phyloP scores from a whole-genome alignment of 1,140 invertebrate genomes.

The Psix sp. region DNA sequence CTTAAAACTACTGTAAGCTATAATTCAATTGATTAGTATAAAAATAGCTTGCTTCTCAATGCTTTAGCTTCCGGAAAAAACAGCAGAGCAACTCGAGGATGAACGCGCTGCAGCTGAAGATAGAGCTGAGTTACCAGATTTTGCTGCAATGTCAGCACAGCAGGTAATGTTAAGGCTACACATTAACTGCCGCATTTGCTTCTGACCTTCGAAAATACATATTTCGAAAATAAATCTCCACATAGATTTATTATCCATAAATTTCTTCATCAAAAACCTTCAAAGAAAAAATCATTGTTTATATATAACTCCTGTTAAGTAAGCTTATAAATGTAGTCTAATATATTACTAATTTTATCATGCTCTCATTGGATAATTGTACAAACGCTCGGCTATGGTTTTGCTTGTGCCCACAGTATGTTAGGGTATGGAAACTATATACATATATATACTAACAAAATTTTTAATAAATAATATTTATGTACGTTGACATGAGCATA shows the following conservation, averaged over 20 bases:
- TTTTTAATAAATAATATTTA: too few species aligned
- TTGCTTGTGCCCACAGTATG: constrained; percentile 42
- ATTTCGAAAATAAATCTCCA: too few species aligned
- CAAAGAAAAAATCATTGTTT: too few species aligned
- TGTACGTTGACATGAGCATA: too few species aligned
- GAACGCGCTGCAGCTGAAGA: constrained; percentile 75
- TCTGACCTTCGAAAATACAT: too few species aligned
- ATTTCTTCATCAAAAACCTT: too few species aligned
- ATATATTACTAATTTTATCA: constrained; percentile 28
- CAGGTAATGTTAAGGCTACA: constrained; percentile 71
- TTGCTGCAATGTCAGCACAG: constrained; percentile 75
- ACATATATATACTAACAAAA: too few species aligned
- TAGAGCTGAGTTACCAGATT: constrained; percentile 74
- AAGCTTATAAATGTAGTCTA: constrained; percentile 12
- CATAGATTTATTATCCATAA: too few species aligned
- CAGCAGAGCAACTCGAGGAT: constrained; percentile 73
- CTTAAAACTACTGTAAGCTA: constrained; percentile 17
- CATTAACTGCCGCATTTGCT: not conserved
- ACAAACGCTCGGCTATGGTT: constrained; percentile 4
- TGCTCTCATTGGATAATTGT: constrained; percentile 33
- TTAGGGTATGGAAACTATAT: constrained; percentile 48
- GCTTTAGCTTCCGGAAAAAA: constrained; percentile 71
- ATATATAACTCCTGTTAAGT: constrained; percentile 4
- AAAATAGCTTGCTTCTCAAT: constrained; percentile 25
- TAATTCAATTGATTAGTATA: constrained; percentile 29